Conservation (phyloP, 2,113 vertebrate genomes). For the Engraulis encrasicolus region DNA sequence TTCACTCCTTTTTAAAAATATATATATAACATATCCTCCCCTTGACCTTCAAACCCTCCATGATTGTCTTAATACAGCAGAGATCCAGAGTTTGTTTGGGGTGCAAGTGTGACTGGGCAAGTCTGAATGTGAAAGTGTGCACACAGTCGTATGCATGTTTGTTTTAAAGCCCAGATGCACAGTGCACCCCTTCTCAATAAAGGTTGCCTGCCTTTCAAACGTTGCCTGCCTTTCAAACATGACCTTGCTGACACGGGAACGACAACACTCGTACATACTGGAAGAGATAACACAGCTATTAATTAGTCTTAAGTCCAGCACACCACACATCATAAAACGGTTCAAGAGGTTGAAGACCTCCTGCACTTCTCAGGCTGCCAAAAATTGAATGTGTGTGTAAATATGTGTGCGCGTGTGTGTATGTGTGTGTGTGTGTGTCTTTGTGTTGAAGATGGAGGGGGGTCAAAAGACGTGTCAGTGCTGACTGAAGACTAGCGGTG, state of each 20-base stretch:
- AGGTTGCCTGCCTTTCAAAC: too few relatives aligned
- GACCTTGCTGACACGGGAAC: not conserved
- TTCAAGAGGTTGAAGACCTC: not conserved
- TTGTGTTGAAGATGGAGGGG: not conserved
- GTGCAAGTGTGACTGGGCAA: conserved; percentile 14
- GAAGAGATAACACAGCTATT: not conserved
- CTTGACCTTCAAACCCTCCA: not conserved
- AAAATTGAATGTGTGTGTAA: not conserved
- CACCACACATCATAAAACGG: not conserved
- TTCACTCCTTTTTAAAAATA: not conserved
- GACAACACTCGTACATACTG: not conserved
- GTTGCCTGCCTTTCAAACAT: not conserved
- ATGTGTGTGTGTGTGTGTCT: not conserved
- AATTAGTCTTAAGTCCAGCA: not conserved
- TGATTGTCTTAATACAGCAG: conserved; percentile 10
- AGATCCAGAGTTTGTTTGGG: conserved; percentile 30
- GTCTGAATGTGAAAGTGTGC: conserved; percentile 8
- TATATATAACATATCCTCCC: not conserved
- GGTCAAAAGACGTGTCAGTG: not conserved
- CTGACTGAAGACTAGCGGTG: not conserved
- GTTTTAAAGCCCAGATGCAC: not conserved
- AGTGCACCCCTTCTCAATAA: not conserved
- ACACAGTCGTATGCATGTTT: not conserved
- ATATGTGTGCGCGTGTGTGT: not conserved
- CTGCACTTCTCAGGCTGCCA: not conserved